Base-by-base conservation (phyloP, 2,797 vertebrate species). In the Lithobates pipiens region DNA sequence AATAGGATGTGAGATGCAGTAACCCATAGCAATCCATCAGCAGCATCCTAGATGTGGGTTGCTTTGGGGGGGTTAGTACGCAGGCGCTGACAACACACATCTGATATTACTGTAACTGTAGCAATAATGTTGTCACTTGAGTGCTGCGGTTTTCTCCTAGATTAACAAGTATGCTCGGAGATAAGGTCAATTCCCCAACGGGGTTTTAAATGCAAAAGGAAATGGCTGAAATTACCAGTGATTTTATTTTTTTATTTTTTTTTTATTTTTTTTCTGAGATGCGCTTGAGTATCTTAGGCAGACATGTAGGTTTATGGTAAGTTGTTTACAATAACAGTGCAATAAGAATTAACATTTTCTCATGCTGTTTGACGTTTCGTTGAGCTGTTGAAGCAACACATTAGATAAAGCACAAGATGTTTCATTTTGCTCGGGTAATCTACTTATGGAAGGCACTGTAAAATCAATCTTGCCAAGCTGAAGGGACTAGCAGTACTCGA, bases 401-500 rank as follows among this genome's bases (percentile, higher is more conserved):
- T 93, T 94, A 93, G 92, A 92, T 95, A 95, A 94, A 92, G 89
- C 90, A 90, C 90, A 91, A 92, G 93, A 91, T 92, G 91, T 94
- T 93, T 92, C 89, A 91, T 91, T 93, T 91, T 92, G 89, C 91
- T 94, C 94, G 94, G 92, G 94, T 95, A 96, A 95, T 95, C 90
- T 95, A 93, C 93, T 95, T 94, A 95, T 89, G 91, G 93, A 91
- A 93, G 91, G 91, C 92, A 93, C 90, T 92, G 94, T 90, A 92
- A 93, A 95, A 95, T 96, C 95, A 95, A 93, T 96, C 94, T 95
- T 92, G 88, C 93, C 95, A 92, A 92, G 93, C 90, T 91, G 92
- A 93, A 73, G 92, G 94, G 93, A 93, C 91, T 91, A 93, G 89
- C 90, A 93, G 89, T 90, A 90, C 88, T 93, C 92, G 91, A 92